These are phyloP conservation scores for Sinohyriopsis cumingii DNA, from an alignment of 2,888 invertebrate species.

Conservation along the genomic window DNA sequence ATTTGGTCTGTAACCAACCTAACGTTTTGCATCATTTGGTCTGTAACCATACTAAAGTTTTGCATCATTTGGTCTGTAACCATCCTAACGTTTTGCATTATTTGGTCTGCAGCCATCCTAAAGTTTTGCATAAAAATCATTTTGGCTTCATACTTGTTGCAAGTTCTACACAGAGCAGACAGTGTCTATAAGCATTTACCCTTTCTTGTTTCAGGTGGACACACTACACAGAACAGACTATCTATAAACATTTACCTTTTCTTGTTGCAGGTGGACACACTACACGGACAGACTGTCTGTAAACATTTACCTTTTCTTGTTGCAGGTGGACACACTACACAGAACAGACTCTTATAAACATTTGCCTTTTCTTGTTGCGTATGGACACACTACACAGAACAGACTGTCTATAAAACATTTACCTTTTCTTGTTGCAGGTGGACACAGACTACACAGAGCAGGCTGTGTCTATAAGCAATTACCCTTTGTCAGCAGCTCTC, in stretches of 20 bases:
- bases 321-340: constrained; percentile 83
- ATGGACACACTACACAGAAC: constrained; percentile 65
- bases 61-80: no score
- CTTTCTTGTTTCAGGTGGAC: constrained; percentile 75
- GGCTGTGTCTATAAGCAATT: constrained; percentile 92
- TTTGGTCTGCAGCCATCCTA: no score
- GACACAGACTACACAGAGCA: constrained; percentile 90
- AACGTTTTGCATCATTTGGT: no score
- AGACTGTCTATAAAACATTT: no score
- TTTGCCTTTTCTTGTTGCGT: constrained; percentile 80
- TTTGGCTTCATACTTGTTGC: constrained; percentile 39
- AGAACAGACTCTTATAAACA: constrained; percentile 91
- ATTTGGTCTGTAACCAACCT: no score
- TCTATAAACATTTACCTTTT: no score
- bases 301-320: constrained; percentile 23
- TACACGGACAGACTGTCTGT: no score
- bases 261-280: no score
- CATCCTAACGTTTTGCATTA: no score
- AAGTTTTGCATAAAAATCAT: no score
- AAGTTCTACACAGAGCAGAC: constrained; percentile 78
- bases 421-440: constrained; percentile 80
- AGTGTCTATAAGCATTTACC: constrained; percentile 64
- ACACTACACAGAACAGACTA: constrained; percentile 39
- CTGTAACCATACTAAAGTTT: no score
- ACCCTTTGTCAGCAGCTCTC: constrained; percentile 96